Percentiles rank a stretch among this genome's conserved stretches.
phyloP scores from a whole-genome alignment of 2,888 invertebrate genomes.

The Leptinotarsa peninsularis region DNA sequence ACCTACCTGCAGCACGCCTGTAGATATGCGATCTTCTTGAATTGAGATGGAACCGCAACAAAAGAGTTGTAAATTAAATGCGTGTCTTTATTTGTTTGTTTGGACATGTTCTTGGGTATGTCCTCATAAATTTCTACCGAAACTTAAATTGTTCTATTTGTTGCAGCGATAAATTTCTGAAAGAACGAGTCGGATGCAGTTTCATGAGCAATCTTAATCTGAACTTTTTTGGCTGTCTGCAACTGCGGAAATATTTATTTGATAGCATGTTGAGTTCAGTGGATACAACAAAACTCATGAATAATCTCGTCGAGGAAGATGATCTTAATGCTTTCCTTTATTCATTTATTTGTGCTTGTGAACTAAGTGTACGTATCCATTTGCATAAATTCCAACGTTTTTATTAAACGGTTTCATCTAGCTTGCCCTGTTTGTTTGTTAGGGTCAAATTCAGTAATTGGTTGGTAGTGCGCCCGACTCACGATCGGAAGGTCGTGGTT shows the following conservation, averaged over 20 bases:
- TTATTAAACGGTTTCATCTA: no score
- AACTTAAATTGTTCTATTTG: slow-evolving; percentile 12
- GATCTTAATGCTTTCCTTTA: no score
- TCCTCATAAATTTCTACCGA: slow-evolving; percentile 21
- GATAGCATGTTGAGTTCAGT: background rate
- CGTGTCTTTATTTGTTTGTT: slow-evolving; percentile 18
- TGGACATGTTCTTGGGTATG: slow-evolving; percentile 22
- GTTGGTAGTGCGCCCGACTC: no score
- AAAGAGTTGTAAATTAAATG: slow-evolving; percentile 22
- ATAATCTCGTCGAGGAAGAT: background rate
- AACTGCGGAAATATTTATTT: background rate
- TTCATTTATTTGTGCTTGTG: no score
- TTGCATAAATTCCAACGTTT: no score
- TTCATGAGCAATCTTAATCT: slow-evolving; percentile 5
- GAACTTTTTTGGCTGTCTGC: slow-evolving; percentile 6
- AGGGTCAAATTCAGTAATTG: no score
- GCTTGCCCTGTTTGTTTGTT: no score
- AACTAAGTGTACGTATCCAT: no score
- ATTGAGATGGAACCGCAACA: slow-evolving; percentile 15
- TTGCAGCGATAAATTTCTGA: slow-evolving; percentile 20
- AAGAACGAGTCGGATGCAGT: slow-evolving; percentile 3
- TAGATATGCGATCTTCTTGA: slow-evolving; percentile 19
- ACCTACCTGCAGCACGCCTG: slow-evolving; percentile 22
- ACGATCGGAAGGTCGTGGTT: no score
- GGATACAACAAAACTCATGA: background rate